Evolutionary conservation across 92 coral and sea anemone genomes (phyloP), one percentile per base, ranked within the genome.

Genomic region (Montipora capitata): DNA sequence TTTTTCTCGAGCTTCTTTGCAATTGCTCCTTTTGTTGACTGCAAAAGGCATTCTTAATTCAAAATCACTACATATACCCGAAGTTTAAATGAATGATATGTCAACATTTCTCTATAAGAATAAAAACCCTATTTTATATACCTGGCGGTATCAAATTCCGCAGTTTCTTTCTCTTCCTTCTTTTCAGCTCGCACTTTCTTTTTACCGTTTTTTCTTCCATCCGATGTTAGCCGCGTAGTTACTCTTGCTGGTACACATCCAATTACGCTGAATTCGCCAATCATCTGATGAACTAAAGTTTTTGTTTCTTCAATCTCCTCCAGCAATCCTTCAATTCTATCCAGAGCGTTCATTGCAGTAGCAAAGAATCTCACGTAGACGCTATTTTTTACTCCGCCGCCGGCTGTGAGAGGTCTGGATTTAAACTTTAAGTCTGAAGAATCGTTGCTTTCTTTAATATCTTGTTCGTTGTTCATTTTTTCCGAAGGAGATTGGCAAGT

Each of bases 331-430:
- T 85, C 89, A 45, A 85, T 85, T 45, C 76, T 35, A 15, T 85
- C 89, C 13, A 85, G 67, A 2, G 89, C 77, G 76, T 40, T 64
- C 89, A 85, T 75, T 7, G 89, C 89, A 5, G 66, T 64, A 10
- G 69, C 76, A 66, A 85, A 85, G 74, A 85, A 85, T 10, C 82
- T 74, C 35, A 27, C 35, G 35, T 27, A 27, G 67, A 85, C 67
- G 6, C 89, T 83, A 75, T 85, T 62, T 66, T 85, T 59, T 5
- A 83, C 59, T 41, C 87, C 87, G 15, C 87, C 80, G 16, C 79
- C 80, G 10, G 87, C 78, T 14, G 87, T 83, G 6, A 83, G 54
- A 18, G 87, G 87, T n/a, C 87, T 83, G 27, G 87, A 83, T 59
- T 17, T 67, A 58, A 58, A 58, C 5, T 73, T 83, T 9, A 62